Base-by-base conservation (phyloP, 2,797 vertebrate genomes). In the Columba guinea region DNA sequence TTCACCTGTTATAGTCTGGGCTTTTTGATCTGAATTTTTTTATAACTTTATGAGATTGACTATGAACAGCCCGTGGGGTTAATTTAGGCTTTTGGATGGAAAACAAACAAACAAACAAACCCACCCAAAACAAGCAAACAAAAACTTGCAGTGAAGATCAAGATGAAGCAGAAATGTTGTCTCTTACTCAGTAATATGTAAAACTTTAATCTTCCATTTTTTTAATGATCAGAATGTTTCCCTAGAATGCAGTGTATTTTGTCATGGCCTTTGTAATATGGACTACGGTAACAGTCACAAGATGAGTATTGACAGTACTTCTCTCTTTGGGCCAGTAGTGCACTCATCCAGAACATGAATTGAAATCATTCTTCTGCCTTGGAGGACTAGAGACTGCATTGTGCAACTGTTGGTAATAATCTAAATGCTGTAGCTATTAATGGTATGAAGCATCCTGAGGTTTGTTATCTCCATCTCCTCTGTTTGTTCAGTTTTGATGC, bases 41-140 rank as follows among this genome's bases (percentile, higher is more conserved):
- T 55, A 49, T 20, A 68, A 34, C 5, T 65, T 87, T 23, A 37
- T 21, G 6, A 71, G 17, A 13, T 9, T 62, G 24, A 24, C 82
- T 1, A 0, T 73, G 32, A 48, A 48, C 24, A 80, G 21, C 0
- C 28, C 80, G 9, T 53, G n/a, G 27, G 26, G 11, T 2, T 83
- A 37, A 34, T 1, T 80, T 22, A 10, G 27, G 5, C 10, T 80
- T 95, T 62, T 69, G 35, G 53, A 62, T 44, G 37, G 15, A 16
- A 56, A 49, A 4, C 10, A 77, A 44, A 44, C 18, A 19, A 44
- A 44, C 18, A 44, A 44, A 44, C 26, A 59, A 82, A 63, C 7
- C 8, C 5, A 44, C 15, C 41, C 16, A 44, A 44, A 44, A 19
- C 41, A 44, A 44, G 17, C 15, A 2, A 51, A 41, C 14, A 41